Evolutionary conservation across 2,888 invertebrate genomes (phyloP).

Genomic region (Schrankia costaestrigalis): DNA sequence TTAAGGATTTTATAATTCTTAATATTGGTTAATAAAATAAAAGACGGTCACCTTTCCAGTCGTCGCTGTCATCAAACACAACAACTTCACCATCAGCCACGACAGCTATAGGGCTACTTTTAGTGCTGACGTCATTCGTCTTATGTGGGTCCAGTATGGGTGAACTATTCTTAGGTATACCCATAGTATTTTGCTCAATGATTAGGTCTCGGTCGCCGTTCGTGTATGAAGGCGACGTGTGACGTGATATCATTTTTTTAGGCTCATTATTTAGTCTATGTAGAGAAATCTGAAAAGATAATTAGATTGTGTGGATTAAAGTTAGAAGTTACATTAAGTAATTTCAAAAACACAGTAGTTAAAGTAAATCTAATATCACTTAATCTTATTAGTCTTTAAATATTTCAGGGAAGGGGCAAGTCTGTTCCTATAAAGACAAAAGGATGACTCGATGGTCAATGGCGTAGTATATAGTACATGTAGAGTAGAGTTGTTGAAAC

Average conservation of each 20-base stretch:
- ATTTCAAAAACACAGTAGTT: too few relatives aligned
- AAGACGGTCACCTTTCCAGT: conserved; percentile 83
- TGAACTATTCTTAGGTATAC: conserved; percentile 73
- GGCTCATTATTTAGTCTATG: conserved; percentile 73
- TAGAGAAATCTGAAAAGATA: conserved; percentile 57
- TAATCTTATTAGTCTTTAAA: too few relatives aligned
- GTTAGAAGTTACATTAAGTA: too few relatives aligned
- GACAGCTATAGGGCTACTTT: conserved; percentile 80
- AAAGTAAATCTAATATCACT: too few relatives aligned
- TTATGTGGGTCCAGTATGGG: conserved; percentile 74
- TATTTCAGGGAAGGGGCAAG: too few relatives aligned
- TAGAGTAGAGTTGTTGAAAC: too few relatives aligned
- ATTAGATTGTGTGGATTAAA: too few relatives aligned
- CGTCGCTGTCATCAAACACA: conserved; percentile 93
- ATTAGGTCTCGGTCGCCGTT: conserved; percentile 64
- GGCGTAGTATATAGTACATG: too few relatives aligned
- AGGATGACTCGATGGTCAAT: too few relatives aligned
- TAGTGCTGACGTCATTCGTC: conserved; percentile 64
- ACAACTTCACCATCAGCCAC: conserved; percentile 90
- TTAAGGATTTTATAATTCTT: too few relatives aligned
- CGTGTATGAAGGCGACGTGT: conserved; percentile 72
- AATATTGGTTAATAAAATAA: neutral
- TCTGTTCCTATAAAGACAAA: too few relatives aligned
- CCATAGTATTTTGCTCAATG: conserved; percentile 56
- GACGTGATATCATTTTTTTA: conserved; percentile 74